phyloP scores from a whole-genome alignment of 1,140 invertebrate genomes.

The Monomorium pharaonis region DNA sequence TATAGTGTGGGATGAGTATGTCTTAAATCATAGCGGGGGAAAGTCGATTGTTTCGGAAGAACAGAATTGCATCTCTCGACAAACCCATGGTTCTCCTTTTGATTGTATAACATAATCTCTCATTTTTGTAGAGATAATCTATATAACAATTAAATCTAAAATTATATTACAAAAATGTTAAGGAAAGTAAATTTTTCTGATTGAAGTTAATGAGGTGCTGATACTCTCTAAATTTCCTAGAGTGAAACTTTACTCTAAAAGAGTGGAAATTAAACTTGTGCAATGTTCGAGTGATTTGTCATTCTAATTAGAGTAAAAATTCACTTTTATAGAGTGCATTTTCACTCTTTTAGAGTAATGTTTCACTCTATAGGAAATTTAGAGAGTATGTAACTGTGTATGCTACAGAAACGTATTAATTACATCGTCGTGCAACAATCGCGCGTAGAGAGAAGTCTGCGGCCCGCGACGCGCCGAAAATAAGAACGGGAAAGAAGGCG shows the following conservation, averaged over 20 bases:
- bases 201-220: neutral
- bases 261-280: no score
- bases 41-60: neutral
- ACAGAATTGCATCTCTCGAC: neutral
- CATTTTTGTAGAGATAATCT: neutral
- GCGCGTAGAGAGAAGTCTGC: neutral
- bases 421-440: neutral
- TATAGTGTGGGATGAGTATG: neutral
- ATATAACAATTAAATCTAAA: neutral
- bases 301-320: no score
- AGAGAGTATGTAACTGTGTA: neutral
- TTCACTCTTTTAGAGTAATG: no score
- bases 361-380: no score
- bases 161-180: neutral
- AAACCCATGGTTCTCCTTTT: neutral
- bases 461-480: neutral
- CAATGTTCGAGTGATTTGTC: no score
- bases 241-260: no score
- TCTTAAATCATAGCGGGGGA: neutral
- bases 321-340: no score
- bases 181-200: neutral
- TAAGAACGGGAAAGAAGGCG: slow-evolving; percentile 24
- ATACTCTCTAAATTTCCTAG: no score
- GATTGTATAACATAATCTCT: neutral
- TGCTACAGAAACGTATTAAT: neutral